Percentiles rank a stretch among this genome's conserved stretches.
These are phyloP conservation scores for Watsonalla cultraria DNA, from an alignment of 2,888 invertebrate genomes.

Conservation along the genomic window DNA sequence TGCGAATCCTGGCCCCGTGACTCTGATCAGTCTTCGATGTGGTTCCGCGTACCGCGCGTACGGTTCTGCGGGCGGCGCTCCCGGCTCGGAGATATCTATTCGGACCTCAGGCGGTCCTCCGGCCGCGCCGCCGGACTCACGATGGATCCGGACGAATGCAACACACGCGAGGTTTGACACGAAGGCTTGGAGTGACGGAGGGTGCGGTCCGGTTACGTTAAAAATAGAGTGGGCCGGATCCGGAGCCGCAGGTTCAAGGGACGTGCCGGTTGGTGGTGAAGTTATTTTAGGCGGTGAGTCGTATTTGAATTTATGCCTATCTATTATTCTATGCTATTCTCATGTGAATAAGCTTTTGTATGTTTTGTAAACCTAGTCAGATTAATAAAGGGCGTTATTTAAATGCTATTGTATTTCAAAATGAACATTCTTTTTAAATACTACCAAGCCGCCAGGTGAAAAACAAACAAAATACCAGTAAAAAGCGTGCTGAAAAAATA, in stretches of 20 bases:
- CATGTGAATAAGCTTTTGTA: too few species aligned
- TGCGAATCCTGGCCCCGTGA: slow-evolving; percentile 66
- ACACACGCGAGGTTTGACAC: slow-evolving; percentile 89
- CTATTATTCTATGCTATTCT: too few species aligned
- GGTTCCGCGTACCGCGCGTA: slow-evolving; percentile 90
- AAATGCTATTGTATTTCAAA: too few species aligned
- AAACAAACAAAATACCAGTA: too few species aligned
- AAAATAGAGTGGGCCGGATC: slow-evolving; percentile 84
- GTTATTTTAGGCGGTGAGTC: slow-evolving; percentile 64
- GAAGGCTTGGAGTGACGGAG: slow-evolving; percentile 89
- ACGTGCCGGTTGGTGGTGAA: slow-evolving; percentile 68
- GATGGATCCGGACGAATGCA: slow-evolving; percentile 88
- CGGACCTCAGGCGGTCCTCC: slow-evolving; percentile 88
- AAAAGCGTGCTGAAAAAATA: not conserved
- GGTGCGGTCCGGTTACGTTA: slow-evolving; percentile 89
- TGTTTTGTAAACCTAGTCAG: not conserved
- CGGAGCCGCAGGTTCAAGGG: slow-evolving; percentile 66
- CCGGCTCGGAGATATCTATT: slow-evolving; percentile 85
- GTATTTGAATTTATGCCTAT: too few species aligned
- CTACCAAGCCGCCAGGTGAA: too few species aligned
- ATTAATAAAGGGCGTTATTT: not conserved
- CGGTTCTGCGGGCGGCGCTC: slow-evolving; percentile 88
- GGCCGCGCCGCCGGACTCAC: slow-evolving; percentile 82
- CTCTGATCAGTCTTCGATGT: slow-evolving; percentile 86
- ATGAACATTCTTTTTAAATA: not conserved